Conservation (phyloP, 2,888 invertebrate species). For the Dicyrtomina minuta region DNA sequence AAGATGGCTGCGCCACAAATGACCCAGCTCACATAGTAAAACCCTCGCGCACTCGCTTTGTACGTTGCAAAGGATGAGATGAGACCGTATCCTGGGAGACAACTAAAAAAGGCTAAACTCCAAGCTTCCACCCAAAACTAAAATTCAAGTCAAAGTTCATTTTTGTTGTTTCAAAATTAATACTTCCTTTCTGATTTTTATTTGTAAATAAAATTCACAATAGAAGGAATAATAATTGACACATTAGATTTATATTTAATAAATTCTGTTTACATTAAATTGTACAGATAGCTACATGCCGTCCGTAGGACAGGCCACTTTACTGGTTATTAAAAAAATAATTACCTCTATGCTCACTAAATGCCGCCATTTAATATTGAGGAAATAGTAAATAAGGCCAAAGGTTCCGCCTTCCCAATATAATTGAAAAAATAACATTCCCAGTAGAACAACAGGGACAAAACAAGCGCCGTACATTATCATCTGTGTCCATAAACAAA, state of each 20-base stretch:
- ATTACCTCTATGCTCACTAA: neutral
- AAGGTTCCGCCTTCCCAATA: neutral
- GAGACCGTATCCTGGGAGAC: constrained; percentile 36
- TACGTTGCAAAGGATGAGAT: constrained; percentile 24
- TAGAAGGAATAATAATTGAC: neutral
- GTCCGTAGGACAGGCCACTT: too few relatives aligned
- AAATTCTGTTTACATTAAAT: neutral
- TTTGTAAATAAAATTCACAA: neutral
- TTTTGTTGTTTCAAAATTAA: neutral
- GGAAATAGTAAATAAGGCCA: neutral
- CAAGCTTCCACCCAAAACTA: constrained; percentile 44
- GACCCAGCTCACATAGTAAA: constrained; percentile 34
- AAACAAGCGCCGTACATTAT: neutral
- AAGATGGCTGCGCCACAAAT: constrained; percentile 24
- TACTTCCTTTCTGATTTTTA: neutral
- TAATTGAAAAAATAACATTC: neutral
- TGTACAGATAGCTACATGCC: too few relatives aligned
- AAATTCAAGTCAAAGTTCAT: neutral
- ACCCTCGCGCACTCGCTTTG: constrained; percentile 25
- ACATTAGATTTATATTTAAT: too few relatives aligned
- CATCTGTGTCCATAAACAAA: neutral
- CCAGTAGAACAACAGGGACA: neutral
- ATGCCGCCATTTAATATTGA: neutral
- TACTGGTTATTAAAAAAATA: too few relatives aligned
- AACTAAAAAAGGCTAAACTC: constrained; percentile 40